Base-by-base conservation (phyloP, 2,888 invertebrate genomes). In the Heterodera filipjevi region DNA sequence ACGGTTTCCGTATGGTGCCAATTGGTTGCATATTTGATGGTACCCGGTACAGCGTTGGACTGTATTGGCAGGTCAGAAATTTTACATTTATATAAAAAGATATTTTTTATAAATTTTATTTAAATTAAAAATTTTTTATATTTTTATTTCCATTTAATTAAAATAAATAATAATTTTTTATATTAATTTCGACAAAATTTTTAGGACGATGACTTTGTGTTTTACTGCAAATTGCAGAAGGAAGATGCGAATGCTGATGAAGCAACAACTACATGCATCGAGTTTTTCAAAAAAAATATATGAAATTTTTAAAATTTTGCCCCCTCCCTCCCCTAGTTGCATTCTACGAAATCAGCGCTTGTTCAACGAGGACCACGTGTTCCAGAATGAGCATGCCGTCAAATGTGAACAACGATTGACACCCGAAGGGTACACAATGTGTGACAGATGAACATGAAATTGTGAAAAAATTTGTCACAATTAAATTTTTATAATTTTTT, bases 291-390 rank as follows among this genome's bases (percentile, higher is more conserved):
- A 39, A 39, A 39, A 39, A 10, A 49, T n/a, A 22, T 27, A 27
- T 0, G 6, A 59, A 27, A 1, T 59, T 59, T 59, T 59, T 59
- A 0, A 2, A 59, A 59, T 59, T 59, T 59, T 59, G 6, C 10
- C n/a, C 27, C 0, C 8, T 8, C 59, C 27, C 27, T 12, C 27
- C 59, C 59, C n/a, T 12, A 59, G 59, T 27, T 59, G 59, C 59
- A 59, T 59, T 59, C 59, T 59, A 27, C 59, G 59, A 59, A 59
- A 59, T 59, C 59, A 59, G 27, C 59, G 59, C 27, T 27, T 59
- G 59, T 59, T 59, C 27, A 22, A 59, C 12, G 59, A 59, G n/a
- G 59, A 59, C 22, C 59, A 59, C 59, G n/a, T 27, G n/a, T 59
- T 59, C 59, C 59, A 59, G 59, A n/a, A 59, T 27, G 59, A 59